Evolutionary conservation across 2,888 invertebrate genomes (phyloP).

Genomic region (Heliconius ismenius): DNA sequence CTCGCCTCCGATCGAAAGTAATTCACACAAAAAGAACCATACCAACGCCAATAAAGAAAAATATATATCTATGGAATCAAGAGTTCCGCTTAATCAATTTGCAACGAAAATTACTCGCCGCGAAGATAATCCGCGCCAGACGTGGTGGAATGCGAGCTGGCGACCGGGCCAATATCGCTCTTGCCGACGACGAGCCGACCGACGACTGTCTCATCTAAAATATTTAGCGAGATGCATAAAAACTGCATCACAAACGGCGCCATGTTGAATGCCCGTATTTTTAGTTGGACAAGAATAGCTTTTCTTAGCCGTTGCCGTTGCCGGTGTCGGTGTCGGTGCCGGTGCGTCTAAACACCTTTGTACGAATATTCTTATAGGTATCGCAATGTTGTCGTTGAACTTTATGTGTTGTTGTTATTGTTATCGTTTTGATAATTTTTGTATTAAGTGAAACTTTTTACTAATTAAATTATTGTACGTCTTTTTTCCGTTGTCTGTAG

Average conservation of each 20-base stretch:
- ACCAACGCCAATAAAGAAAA: slow-evolving; percentile 43
- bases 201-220: slow-evolving; percentile 41
- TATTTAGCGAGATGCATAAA: slow-evolving; percentile 70
- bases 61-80: slow-evolving; percentile 47
- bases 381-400: not conserved
- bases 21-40: slow-evolving; percentile 39
- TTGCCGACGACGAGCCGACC: slow-evolving; percentile 36
- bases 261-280: slow-evolving; percentile 62
- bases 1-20: slow-evolving; percentile 43
- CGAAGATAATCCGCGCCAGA: slow-evolving; percentile 48
- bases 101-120: slow-evolving; percentile 48
- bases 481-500: not conserved
- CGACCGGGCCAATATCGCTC: slow-evolving; percentile 37
- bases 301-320: slow-evolving; percentile 60
- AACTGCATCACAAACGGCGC: slow-evolving; percentile 65
- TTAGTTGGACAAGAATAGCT: slow-evolving; percentile 69
- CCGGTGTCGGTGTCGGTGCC: slow-evolving; percentile 46
- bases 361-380: slow-evolving; percentile 31
- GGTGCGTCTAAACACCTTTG: slow-evolving; percentile 56
- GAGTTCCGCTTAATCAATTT: slow-evolving; percentile 52
- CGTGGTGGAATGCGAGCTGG: slow-evolving; percentile 47
- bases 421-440: not conserved
- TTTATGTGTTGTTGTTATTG: not conserved
- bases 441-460: too few relatives aligned
- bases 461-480: not conserved